Conservation (phyloP, 2,888 invertebrate genomes). For the Schizaphis graminum region DNA sequence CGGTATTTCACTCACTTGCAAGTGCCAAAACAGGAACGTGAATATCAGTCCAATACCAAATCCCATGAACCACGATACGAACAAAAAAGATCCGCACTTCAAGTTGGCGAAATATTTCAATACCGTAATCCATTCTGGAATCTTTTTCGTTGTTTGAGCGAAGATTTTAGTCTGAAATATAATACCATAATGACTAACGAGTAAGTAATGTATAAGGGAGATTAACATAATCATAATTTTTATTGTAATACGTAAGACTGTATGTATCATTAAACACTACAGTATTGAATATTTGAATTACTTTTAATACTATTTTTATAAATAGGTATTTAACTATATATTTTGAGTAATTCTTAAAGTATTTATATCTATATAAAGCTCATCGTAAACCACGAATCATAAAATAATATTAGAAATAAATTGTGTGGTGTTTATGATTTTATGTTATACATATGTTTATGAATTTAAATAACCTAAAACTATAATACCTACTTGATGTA, state of each 20-base stretch:
- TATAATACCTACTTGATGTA: background rate
- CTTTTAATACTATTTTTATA: background rate
- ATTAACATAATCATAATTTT: background rate
- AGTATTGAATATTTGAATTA: background rate
- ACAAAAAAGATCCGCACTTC: slow-evolving; percentile 91
- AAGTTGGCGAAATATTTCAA: slow-evolving; percentile 90
- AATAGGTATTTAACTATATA: background rate
- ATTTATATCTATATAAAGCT: background rate
- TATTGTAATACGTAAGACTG: background rate
- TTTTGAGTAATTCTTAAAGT: background rate
- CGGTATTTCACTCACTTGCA: slow-evolving; percentile 73
- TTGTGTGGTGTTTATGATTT: background rate
- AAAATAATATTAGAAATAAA: background rate
- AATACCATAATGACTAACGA: background rate
- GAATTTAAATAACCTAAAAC: background rate
- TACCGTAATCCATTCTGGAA: slow-evolving; percentile 95
- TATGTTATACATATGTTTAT: background rate
- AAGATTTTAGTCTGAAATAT: slow-evolving; percentile 85
- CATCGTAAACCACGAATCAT: background rate
- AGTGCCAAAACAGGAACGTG: slow-evolving; percentile 99
- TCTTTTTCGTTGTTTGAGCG: slow-evolving; percentile 89
- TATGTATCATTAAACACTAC: background rate
- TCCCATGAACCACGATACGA: slow-evolving; percentile 99
- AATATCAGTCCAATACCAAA: slow-evolving; percentile 99
- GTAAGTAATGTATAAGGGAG: background rate